Conservation (phyloP, 2,888 invertebrate species). For the Deilephila porcellus region DNA sequence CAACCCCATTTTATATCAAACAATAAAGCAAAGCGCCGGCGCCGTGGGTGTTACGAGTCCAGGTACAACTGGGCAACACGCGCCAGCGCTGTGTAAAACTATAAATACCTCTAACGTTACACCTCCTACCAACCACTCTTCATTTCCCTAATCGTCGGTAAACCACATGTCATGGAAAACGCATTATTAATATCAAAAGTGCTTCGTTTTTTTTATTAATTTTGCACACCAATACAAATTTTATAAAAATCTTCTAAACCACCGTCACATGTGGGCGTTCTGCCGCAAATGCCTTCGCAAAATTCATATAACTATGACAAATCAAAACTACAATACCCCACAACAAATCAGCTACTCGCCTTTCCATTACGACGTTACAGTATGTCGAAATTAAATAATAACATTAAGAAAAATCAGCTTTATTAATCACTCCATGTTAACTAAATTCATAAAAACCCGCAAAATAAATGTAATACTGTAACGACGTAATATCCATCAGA, state of each 20-base stretch:
- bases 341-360: constrained; percentile 17
- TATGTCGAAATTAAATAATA: constrained; percentile 16
- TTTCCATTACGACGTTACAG: constrained; percentile 28
- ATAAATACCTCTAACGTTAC: constrained; percentile 30
- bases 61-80: constrained; percentile 33
- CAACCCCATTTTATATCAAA: constrained; percentile 75
- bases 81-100: constrained; percentile 29
- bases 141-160: constrained; percentile 18
- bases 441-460: neutral
- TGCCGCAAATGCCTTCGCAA: constrained; percentile 32
- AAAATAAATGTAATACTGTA: constrained; percentile 20
- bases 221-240: constrained; percentile 57
- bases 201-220: constrained; percentile 48
- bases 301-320: constrained; percentile 28
- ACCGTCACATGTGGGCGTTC: constrained; percentile 41
- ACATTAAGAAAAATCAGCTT: constrained; percentile 16
- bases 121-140: constrained; percentile 30
- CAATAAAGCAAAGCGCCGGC: constrained; percentile 56
- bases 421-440: neutral
- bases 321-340: constrained; percentile 21
- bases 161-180: constrained; percentile 48
- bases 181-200: constrained; percentile 59
- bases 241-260: constrained; percentile 51
- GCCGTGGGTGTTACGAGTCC: constrained; percentile 34
- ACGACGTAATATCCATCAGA: constrained; percentile 18